Percentiles rank a stretch among this genome's conserved stretches.
phyloP scores from a whole-genome alignment of 2,888 invertebrate species.

The Chymomyza fuscimana region DNA sequence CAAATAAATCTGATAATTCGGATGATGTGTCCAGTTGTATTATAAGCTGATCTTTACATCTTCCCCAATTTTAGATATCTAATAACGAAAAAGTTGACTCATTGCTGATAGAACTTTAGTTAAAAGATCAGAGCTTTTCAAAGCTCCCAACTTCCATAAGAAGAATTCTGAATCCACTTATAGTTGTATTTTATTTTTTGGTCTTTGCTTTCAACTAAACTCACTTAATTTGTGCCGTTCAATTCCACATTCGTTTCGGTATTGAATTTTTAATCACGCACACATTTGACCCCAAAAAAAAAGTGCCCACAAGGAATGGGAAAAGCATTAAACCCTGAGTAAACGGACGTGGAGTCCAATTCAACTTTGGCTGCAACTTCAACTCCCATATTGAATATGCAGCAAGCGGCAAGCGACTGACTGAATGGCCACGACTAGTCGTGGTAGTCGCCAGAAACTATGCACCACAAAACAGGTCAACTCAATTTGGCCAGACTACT shows the following conservation, averaged over 20 bases:
- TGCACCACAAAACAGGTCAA: slow-evolving; percentile 67
- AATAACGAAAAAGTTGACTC: too few relatives aligned
- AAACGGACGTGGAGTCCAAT: slow-evolving; percentile 18
- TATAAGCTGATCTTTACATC: too few relatives aligned
- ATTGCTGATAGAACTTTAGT: too few relatives aligned
- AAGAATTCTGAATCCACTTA: background rate
- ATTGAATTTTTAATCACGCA: slow-evolving; percentile 78
- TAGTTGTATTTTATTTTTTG: background rate
- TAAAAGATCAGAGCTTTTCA: too few relatives aligned
- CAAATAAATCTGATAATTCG: too few relatives aligned
- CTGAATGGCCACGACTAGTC: slow-evolving; percentile 26
- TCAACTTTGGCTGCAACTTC: slow-evolving; percentile 24
- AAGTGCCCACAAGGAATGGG: background rate
- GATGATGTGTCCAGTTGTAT: too few relatives aligned
- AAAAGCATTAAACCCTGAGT: background rate
- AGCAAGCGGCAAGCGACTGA: slow-evolving; percentile 41
- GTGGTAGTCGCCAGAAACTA: slow-evolving; percentile 45
- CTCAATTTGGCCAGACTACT: slow-evolving; percentile 68
- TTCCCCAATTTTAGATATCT: too few relatives aligned
- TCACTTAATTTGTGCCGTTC: slow-evolving; percentile 76
- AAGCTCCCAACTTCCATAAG: too few relatives aligned
- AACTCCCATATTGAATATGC: slow-evolving; percentile 55
- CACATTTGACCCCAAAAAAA: slow-evolving; percentile 56
- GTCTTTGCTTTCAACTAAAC: slow-evolving; percentile 23
- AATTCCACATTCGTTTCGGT: slow-evolving; percentile 75